phyloP scores from a whole-genome alignment of 2,888 invertebrate genomes.

The Salticus scenicus region DNA sequence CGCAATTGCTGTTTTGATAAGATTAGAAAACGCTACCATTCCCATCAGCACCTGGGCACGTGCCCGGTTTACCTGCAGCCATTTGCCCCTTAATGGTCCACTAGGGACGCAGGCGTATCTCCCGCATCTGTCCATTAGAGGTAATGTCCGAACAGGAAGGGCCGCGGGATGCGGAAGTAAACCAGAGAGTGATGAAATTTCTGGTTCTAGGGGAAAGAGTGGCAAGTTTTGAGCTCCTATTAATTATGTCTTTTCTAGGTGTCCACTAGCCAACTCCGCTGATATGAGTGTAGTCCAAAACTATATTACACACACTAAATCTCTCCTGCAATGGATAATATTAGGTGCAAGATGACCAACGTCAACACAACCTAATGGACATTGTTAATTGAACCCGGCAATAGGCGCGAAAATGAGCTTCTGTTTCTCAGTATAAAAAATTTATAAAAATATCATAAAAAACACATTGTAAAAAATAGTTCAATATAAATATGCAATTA shows the following conservation, averaged over 20 bases:
- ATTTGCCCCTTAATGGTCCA: conserved; percentile 1
- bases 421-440: no score
- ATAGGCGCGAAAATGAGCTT: no score
- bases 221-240: conserved; percentile 33
- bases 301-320: no score
- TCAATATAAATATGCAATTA: no score
- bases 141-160: conserved; percentile 64
- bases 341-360: no score
- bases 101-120: conserved; percentile 14
- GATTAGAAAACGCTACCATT: conserved; percentile 45
- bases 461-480: no score
- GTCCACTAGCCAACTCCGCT: no score
- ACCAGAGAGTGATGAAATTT: conserved; percentile 24
- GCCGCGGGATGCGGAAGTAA: conserved; percentile 37
- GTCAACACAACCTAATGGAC: no score
- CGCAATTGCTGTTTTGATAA: conserved; percentile 66
- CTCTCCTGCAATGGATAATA: no score
- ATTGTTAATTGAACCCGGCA: no score
- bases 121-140: conserved; percentile 49
- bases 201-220: not conserved
- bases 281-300: no score
- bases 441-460: no score
- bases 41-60: conserved; percentile 66
- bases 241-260: conserved; percentile 35
- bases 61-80: conserved; percentile 48